These are phyloP conservation scores for Anagrus nilaparvatae DNA, from an alignment of 1,140 invertebrate genomes.

Conservation along the genomic window DNA sequence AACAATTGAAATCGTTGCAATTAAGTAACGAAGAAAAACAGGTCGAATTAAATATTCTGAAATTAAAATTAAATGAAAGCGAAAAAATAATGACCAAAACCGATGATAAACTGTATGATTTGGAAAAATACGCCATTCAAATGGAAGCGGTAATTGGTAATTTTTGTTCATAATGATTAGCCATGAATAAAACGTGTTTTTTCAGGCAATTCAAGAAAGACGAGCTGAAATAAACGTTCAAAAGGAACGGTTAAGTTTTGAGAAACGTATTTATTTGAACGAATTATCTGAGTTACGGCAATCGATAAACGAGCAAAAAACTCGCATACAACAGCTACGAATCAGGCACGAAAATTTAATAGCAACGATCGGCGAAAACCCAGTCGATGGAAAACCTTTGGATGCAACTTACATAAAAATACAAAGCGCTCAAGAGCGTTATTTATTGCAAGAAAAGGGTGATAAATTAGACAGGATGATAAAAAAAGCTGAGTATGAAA, in stretches of 20 bases:
- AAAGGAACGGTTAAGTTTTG: conserved; percentile 46
- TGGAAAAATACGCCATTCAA: conserved; percentile 48
- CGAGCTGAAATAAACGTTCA: conserved; percentile 49
- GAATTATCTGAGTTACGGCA: conserved; percentile 47
- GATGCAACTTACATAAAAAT: conserved; percentile 57
- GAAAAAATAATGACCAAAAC: conserved; percentile 45
- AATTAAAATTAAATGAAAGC: conserved; percentile 47
- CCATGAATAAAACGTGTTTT: neutral
- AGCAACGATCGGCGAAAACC: conserved; percentile 34
- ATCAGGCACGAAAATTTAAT: conserved; percentile 32
- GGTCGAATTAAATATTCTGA: conserved; percentile 52
- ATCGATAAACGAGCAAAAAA: conserved; percentile 45
- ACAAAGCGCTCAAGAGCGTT: conserved; percentile 57
- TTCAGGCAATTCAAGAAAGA: conserved; percentile 52
- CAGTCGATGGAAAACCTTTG: conserved; percentile 48
- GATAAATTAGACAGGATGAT: conserved; percentile 58
- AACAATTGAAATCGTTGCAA: conserved; percentile 39
- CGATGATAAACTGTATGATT: conserved; percentile 45
- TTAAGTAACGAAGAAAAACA: conserved; percentile 42
- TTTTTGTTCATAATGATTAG: too few relatives aligned
- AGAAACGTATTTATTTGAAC: conserved; percentile 45
- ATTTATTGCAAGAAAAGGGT: conserved; percentile 56
- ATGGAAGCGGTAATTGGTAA: conserved; percentile 44
- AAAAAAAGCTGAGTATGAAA: conserved; percentile 55
- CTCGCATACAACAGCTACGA: conserved; percentile 50